Base-by-base conservation (phyloP, 2,113 vertebrate species). In the Pseudolaguvia tuberculata region DNA sequence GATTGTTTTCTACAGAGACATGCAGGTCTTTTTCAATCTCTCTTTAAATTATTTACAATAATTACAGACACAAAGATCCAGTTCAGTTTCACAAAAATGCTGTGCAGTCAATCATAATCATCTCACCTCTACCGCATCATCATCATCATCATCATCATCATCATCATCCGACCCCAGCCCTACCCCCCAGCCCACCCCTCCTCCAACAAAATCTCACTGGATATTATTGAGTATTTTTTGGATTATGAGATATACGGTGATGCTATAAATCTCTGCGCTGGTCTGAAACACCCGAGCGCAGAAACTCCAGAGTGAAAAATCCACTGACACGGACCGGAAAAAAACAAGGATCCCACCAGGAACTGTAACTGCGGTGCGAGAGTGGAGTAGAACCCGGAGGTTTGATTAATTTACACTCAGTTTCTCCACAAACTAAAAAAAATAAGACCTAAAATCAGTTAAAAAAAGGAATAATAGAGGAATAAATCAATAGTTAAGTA, bases 61-160 rank as follows among this genome's bases (percentile, higher is more conserved):
- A 92, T 91, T 91, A 91, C 91, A 91, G 88, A 91, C 88, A 90
- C 88, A 89, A 89, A 89, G 85, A 87, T 90, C 89, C 89, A 88
- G 85, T 90, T 90, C 88, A 88, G 85, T 85, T 84, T 85, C 88
- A 90, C 87, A 89, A 90, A 90, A 90, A 88, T 89, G 90, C 88
- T 86, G 88, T 88, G 90, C n/a, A n/a, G n/a, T n/a, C n/a, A n/a
- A n/a, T n/a, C n/a, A n/a, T n/a, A n/a, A n/a, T n/a, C n/a, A 35
- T 6, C 31, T 35, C 31, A 3, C 31, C 31, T 6, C 31, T 80
- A 85, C 78, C 79, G n/a, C n/a, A n/a, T n/a, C 86, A 74, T 84
- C 86, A 83, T 84, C 82, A 84, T 88, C 31, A 35, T n/a, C 29
- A 35, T 45, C 59, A 20, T 82, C 87, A 79, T 84, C 86, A 85